Conservation (phyloP, 2,888 invertebrate genomes). For the Iselma pallidipennis region DNA sequence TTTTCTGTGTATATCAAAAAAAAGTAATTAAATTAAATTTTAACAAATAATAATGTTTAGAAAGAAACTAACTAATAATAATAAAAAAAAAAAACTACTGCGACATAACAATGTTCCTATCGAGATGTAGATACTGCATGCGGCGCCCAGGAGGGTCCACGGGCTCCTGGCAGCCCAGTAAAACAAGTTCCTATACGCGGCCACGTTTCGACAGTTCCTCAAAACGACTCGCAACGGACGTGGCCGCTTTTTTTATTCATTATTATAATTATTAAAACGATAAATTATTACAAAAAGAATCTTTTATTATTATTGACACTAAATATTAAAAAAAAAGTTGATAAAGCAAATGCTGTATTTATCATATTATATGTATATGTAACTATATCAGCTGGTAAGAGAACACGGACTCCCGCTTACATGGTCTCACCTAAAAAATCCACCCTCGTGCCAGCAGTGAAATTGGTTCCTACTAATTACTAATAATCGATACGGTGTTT, state of each 20-base stretch:
- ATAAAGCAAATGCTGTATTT: constrained; percentile 58
- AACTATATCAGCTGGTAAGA: constrained; percentile 55
- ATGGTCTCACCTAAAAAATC: constrained; percentile 37
- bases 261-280: constrained; percentile 53
- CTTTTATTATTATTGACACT: constrained; percentile 55
- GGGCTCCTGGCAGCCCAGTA: constrained; percentile 54
- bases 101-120: constrained; percentile 58
- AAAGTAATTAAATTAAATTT: constrained; percentile 7
- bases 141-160: constrained; percentile 52
- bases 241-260: constrained; percentile 55
- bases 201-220: constrained; percentile 54
- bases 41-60: constrained; percentile 16
- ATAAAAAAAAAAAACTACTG: constrained; percentile 38
- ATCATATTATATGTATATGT: constrained; percentile 57
- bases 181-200: constrained; percentile 58
- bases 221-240: constrained; percentile 51
- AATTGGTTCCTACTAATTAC: constrained; percentile 60
- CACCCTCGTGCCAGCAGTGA: constrained; percentile 51
- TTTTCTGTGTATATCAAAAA: constrained; percentile 46
- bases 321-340: constrained; percentile 53
- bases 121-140: constrained; percentile 57
- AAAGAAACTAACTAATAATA: constrained; percentile 15
- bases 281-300: constrained; percentile 54
- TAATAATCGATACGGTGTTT: constrained; percentile 58
- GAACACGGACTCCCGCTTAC: constrained; percentile 48